Evolutionary conservation across 2,797 vertebrate species (phyloP), one percentile per base, ranked within the genome.

Genomic region (Rhadinocentrus ornatus): DNA sequence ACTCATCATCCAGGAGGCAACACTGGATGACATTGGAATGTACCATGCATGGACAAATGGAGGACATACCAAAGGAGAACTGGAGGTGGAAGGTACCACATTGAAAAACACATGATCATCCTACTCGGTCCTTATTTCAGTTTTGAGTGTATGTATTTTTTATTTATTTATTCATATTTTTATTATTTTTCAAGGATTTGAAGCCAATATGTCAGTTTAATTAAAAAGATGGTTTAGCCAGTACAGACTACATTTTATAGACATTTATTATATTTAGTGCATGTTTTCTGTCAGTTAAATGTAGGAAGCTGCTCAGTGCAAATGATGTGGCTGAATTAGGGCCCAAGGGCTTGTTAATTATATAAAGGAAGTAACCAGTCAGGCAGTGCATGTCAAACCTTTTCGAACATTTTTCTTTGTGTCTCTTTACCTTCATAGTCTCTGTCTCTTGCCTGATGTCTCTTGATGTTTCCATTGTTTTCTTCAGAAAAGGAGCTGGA

Each of bases 31-130:
- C 55, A 86, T 75, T 0, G 97, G 97, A 0, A 96, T 95, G 93
- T 99, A 95, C 89, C 91, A 93, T 24, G 93, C 95, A 75, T 91
- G 94, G 84, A 98, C 97, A 71, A 99, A 96, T 0, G 97, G 97
- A 0, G 97, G 95, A 2, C 95, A 96, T 20, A 97, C 96, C 35
- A 96, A 98, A 81, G 97, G 96, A 9, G 96, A 98, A 48, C 89
- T 99, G 83, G 93, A 96, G 0, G 97, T 99, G 65, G 97, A 97
- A 94, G 97, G 97, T 98, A 89, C 34, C 55, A 73, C 12, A 31
- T 12, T 46, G 39, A 1, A 74, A 67, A 65, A 64, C 50, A 20
- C 52, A 31, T 50, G 8, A 15, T 37, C 1, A 37, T 26, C 9
- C 22, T 20, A 46, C 16, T 57, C 4, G 3, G 0, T 18, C 6